A percentile compares a stretch with the other conserved stretches of the same genome.
Conservation (phyloP, 2,113 vertebrate genomes). For the Atherinomorus stipes region DNA sequence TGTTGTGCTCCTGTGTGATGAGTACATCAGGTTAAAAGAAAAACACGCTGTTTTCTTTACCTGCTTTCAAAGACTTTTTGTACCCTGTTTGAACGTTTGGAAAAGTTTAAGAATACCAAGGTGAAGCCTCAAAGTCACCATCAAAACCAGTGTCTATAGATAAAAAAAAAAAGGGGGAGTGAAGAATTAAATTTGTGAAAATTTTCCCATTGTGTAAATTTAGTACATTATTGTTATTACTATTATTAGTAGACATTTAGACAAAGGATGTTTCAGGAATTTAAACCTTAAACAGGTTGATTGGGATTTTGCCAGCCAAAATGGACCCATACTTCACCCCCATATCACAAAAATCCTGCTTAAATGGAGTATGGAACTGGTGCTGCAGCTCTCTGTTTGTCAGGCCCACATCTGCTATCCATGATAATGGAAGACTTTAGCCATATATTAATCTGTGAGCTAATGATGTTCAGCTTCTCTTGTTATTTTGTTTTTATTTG, state of each 20-base stretch:
- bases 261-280: not conserved
- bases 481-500: not conserved
- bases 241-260: not conserved
- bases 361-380: not conserved
- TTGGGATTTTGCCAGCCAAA: not conserved
- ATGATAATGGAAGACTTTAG: not conserved
- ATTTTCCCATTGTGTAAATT: not conserved
- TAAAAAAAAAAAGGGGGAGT: not conserved
- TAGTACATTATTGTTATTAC: not conserved
- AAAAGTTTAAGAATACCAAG: too few species aligned
- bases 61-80: constrained; percentile 8
- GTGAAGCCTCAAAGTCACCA: not conserved
- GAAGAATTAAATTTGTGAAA: not conserved
- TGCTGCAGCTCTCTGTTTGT: not conserved
- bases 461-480: not conserved
- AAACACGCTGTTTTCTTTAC: not conserved
- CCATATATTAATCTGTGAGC: not conserved
- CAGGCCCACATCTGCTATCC: not conserved
- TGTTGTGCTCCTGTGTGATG: constrained; percentile 14
- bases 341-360: not conserved
- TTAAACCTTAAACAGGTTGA: not conserved
- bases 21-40: constrained; percentile 13
- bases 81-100: not conserved
- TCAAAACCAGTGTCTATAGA: too few species aligned
- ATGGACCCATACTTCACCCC: not conserved